Evolutionary conservation across 37 sponge, comb jelly and placozoan genomes (phyloP).

Genomic region (Mnemiopsis leidyi): DNA sequence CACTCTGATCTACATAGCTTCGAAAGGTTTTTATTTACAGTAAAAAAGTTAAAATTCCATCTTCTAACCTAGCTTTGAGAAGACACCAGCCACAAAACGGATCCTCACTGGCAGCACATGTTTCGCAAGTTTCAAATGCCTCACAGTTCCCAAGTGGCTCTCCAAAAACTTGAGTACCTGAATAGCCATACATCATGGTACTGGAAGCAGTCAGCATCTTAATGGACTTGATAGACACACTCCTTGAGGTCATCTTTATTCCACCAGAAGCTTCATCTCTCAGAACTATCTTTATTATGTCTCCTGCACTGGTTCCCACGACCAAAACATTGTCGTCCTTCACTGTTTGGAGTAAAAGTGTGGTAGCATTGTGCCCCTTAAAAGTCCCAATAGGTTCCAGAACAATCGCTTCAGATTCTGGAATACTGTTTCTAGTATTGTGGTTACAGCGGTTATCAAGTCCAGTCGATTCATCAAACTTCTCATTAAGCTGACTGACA

Average conservation of each 20-base stretch:
- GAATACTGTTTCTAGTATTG: not conserved
- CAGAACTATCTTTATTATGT: not conserved
- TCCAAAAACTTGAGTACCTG: not conserved
- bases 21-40: no score
- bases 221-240: not conserved
- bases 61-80: slow-evolving; percentile 35
- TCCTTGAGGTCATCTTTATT: not conserved
- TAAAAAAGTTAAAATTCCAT: no score
- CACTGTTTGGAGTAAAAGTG: not conserved
- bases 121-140: not conserved
- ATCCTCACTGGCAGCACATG: not conserved
- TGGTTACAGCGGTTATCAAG: not conserved
- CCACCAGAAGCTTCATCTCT: not conserved
- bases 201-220: not conserved
- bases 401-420: not conserved
- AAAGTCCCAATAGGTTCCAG: not conserved
- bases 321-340: slow-evolving; percentile 45
- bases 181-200: not conserved
- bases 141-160: slow-evolving; percentile 32
- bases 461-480: not conserved
- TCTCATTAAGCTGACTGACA: not conserved
- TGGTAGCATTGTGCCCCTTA: not conserved
- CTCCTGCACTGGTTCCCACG: slow-evolving; percentile 39
- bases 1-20: no score
- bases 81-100: slow-evolving; percentile 62